Base-by-base conservation (phyloP, 2,113 vertebrate species). In the Coturnix japonica region DNA sequence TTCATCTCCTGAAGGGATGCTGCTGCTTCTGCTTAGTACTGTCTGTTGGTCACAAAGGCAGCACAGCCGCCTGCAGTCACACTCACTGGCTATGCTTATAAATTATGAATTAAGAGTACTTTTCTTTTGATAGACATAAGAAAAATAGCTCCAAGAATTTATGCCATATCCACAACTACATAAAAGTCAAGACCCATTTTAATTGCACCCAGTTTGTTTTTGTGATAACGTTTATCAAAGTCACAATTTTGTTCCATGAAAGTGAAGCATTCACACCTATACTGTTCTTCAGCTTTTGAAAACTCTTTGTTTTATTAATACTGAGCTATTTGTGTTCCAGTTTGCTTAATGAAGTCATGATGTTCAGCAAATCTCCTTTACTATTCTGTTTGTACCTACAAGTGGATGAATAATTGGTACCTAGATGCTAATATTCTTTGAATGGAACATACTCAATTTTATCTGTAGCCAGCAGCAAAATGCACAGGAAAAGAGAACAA, bases 271-370 rank as follows among this genome's bases (percentile, higher is more conserved):
- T 82, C 65, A 64, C 46, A 49, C 13, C 21, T 59, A 35, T 47
- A 19, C n/a, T 70, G 19, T 59, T 83, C 73, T 89, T 77, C 33
- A 61, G 11, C 28, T 69, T 64, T 46, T 2, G 23, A 63, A 81
- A 91, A 53, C 11, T 75, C 33, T 89, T 81, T 89, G 25, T 59
- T 66, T 60, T 86, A 73, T 20, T 28, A 73, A 15, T 61, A 80
- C 30, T 26, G 53, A 93, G 39, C 13, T 83, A 46, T 80, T 78
- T 87, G 56, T 61, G 76, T 76, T 93, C 31, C 74, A 6, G 2
- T 81, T 82, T 87, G 41, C 77, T 85, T 93, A 95, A 93, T 63
- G 30, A 92, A 91, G 61, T 63, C 57, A 81, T 89, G 75, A 70
- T 28, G 18, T 23, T 66, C 83, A 91, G 44, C 6, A 23, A 91